Conservation (phyloP, 2,888 invertebrate species). For the Erynnis tages region DNA sequence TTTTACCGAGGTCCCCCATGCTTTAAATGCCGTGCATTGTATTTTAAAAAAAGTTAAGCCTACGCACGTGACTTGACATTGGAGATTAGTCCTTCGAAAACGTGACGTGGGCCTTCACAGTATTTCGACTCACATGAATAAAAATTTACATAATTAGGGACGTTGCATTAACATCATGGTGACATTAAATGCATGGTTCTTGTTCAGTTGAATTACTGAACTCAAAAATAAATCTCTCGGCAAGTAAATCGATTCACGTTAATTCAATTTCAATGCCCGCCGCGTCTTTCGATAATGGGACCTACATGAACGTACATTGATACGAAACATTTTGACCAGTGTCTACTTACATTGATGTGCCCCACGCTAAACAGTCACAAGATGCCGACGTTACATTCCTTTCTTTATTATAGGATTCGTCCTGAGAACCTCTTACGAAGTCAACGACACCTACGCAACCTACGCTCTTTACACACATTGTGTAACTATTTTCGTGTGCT, state of each 20-base stretch:
- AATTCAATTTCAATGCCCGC: conserved; percentile 7
- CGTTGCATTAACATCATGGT: background rate
- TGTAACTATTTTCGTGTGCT: conserved; percentile 16
- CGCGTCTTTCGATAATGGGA: conserved; percentile 5
- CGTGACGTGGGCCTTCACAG: conserved; percentile 64
- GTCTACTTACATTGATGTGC: conserved; percentile 26
- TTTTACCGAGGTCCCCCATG: no score
- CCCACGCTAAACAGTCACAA: conserved; percentile 36
- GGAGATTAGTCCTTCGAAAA: conserved; percentile 69
- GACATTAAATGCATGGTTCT: no score
- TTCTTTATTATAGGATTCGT: conserved; percentile 42
- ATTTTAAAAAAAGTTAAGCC: conserved; percentile 34
- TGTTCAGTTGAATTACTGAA: background rate
- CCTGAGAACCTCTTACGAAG: conserved; percentile 42
- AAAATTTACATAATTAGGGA: background rate
- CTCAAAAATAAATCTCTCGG: background rate
- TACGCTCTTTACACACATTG: conserved; percentile 5
- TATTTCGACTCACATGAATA: conserved; percentile 40
- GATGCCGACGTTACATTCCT: conserved; percentile 35
- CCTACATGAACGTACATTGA: background rate
- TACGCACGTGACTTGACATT: conserved; percentile 70
- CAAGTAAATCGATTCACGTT: conserved; percentile 5
- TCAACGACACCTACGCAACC: conserved; percentile 41
- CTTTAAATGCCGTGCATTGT: conserved; percentile 8
- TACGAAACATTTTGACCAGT: conserved; percentile 25